Percentiles rank a stretch among this genome's conserved stretches.
Conservation (phyloP, 2,888 invertebrate species). For the Lochmaea capreae region DNA sequence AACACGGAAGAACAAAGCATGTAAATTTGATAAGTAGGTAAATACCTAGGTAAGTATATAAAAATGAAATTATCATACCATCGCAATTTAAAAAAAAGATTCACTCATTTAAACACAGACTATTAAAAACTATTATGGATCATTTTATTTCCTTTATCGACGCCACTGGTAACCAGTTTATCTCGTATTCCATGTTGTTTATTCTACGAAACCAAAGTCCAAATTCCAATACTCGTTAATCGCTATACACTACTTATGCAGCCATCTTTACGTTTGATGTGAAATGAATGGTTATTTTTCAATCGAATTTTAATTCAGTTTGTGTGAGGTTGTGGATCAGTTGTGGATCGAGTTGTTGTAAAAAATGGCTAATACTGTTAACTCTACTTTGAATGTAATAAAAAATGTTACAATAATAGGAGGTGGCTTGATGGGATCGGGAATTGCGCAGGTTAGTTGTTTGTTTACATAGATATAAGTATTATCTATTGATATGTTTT, state of each 20-base stretch:
- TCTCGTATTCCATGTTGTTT: background rate
- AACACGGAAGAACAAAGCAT: no score
- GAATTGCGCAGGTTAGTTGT: constrained; percentile 85
- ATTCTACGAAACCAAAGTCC: background rate
- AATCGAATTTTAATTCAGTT: background rate
- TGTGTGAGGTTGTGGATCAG: background rate
- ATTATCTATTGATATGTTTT: background rate
- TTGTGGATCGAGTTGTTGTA: background rate
- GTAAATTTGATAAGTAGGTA: no score
- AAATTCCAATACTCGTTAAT: background rate
- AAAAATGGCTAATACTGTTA: constrained; percentile 54
- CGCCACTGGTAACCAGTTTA: constrained; percentile 2
- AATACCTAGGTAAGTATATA: no score
- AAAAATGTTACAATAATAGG: constrained; percentile 88
- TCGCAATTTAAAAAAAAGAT: no score
- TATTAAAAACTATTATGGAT: background rate
- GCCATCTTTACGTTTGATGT: background rate
- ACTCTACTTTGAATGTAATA: constrained; percentile 65
- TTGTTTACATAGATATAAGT: background rate
- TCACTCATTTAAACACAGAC: no score
- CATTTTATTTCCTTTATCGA: background rate
- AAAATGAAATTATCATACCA: no score
- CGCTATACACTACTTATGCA: constrained; percentile 5
- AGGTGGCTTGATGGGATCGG: constrained; percentile 90
- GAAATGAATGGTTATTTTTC: background rate